phyloP scores from a whole-genome alignment of 2,888 invertebrate species.

The Spodoptera picta region DNA sequence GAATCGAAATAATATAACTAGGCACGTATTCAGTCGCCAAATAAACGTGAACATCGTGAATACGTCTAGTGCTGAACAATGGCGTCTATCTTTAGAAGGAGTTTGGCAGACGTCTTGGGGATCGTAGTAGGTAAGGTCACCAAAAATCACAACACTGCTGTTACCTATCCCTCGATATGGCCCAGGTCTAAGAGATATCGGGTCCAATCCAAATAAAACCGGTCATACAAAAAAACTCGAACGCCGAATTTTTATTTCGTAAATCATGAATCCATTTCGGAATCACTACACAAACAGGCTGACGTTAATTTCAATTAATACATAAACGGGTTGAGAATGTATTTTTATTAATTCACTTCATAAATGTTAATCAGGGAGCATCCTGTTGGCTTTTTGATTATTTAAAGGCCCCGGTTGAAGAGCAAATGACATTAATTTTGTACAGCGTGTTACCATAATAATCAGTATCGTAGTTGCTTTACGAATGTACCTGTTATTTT shows the following conservation, averaged over 20 bases:
- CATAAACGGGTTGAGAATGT: slow-evolving; percentile 32
- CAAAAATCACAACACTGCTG: too few relatives aligned
- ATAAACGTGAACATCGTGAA: too few relatives aligned
- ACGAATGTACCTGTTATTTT: too few relatives aligned
- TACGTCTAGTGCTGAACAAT: too few relatives aligned
- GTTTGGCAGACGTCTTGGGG: too few relatives aligned
- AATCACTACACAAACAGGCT: slow-evolving; percentile 43
- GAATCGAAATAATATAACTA: too few relatives aligned
- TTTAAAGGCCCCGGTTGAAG: slow-evolving; percentile 7
- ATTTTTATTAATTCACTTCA: slow-evolving; percentile 35
- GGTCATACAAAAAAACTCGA: background rate
- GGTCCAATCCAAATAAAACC: too few relatives aligned
- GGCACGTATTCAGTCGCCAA: too few relatives aligned
- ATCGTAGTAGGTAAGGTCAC: too few relatives aligned
- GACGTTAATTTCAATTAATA: slow-evolving; percentile 56
- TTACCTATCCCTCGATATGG: too few relatives aligned
- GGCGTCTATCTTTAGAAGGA: too few relatives aligned
- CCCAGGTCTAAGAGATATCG: too few relatives aligned
- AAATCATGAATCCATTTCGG: slow-evolving; percentile 34
- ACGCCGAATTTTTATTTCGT: slow-evolving; percentile 34
- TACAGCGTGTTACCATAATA: slow-evolving; percentile 1
- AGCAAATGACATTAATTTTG: slow-evolving; percentile 4
- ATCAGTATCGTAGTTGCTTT: background rate
- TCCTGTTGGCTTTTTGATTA: slow-evolving; percentile 26
- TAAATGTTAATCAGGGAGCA: slow-evolving; percentile 40